Evolutionary conservation across 2,888 invertebrate species (phyloP).

Genomic region (Temnothorax unifasciatus): DNA sequence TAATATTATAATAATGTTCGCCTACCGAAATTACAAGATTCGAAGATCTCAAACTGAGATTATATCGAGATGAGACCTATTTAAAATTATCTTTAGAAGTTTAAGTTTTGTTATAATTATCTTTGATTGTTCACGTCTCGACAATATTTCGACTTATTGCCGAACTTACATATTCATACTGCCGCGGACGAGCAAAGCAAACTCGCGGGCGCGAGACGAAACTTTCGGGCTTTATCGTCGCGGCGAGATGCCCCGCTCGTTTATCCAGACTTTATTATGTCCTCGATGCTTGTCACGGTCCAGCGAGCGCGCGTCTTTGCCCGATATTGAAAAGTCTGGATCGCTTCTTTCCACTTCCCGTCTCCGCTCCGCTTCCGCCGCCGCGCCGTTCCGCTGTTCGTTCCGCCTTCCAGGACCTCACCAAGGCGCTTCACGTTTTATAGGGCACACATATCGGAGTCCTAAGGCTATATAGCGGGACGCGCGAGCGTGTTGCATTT

Average conservation of each 20-base stretch:
- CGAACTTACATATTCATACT: neutral
- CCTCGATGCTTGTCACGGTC: constrained; percentile 67
- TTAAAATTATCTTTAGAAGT: neutral
- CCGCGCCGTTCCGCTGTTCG: neutral
- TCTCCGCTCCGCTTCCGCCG: constrained; percentile 2
- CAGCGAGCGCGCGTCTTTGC: constrained; percentile 57
- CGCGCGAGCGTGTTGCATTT: constrained; percentile 57
- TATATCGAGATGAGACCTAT: neutral
- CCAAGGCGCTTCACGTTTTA: constrained; percentile 31
- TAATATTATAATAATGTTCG: neutral
- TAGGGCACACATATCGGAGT: constrained; percentile 43
- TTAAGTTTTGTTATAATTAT: neutral
- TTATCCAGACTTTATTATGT: constrained; percentile 71
- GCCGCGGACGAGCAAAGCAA: neutral
- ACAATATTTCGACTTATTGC: neutral
- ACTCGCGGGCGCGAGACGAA: constrained; percentile 11
- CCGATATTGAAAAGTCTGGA: constrained; percentile 73
- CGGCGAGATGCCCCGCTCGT: constrained; percentile 57
- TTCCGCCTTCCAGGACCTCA: neutral
- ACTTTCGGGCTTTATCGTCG: constrained; percentile 49
- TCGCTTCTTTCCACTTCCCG: constrained; percentile 44
- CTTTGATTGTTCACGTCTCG: neutral
- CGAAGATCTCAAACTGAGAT: neutral
- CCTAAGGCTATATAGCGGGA: constrained; percentile 30
- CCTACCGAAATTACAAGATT: neutral